Base-by-base conservation (phyloP, 2,797 vertebrate genomes). In the Chelmon rostratus region DNA sequence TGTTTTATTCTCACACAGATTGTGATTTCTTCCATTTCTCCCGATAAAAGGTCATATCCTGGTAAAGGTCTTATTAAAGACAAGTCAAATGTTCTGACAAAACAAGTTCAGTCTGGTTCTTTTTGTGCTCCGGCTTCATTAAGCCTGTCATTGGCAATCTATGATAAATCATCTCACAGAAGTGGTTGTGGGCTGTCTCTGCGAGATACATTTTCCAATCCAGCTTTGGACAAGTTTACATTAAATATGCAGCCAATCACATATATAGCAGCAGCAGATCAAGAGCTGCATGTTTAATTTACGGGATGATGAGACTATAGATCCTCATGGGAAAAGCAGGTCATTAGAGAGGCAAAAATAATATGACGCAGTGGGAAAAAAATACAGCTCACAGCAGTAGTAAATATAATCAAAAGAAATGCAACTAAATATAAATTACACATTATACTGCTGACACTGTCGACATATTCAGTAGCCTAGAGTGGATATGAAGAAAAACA, bases 301-400 rank as follows among this genome's bases (percentile, higher is more conserved):
- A 73, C n/a, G 44, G 71, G 47, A 40, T 18, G 2, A 53, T 37
- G 52, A 84, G 58, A 52, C 28, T 16, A 28, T 44, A 63, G 11
- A 75, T 54, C 53, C 66, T 70, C 31, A 18, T 65, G 64, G 86
- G 82, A 70, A 82, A 84, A 81, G 68, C 8, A 62, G 83, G 57
- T 81, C 69, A 78, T 58, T 44, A 61, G 44, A 50, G n/a, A 76
- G 31, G 56, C 18, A 54, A 74, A 79, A 71, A 79, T 47, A 64
- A 58, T 35, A 33, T 49, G 44, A 67, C n/a, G 69, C 35, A 77
- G 21, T 21, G 31, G 23, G 8, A 15, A 25, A 23, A 58, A 42
- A 38, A 67, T 18, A 8, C 23, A 79, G 25, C 31, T 62, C 52
- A 61, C 47, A 57, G 21, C 19, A 18, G 47, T 67, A 46, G 73